These are phyloP conservation scores for Sebastes fasciatus DNA, from an alignment of 2,113 vertebrate species.

Conservation along the genomic window DNA sequence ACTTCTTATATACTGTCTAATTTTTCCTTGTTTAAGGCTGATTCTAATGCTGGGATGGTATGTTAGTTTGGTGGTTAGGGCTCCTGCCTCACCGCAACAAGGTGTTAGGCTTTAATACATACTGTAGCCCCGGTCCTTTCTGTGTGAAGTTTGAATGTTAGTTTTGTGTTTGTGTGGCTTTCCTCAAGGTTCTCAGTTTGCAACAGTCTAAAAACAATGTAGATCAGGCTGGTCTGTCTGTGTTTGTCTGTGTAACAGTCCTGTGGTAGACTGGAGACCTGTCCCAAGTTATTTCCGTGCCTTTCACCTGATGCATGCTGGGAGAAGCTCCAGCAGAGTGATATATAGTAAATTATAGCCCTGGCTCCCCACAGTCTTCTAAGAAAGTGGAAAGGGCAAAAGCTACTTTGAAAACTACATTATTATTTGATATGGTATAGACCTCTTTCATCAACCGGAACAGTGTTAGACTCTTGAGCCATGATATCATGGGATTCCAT, in stretches of 20 bases:
- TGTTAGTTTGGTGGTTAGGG: neutral
- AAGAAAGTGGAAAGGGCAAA: neutral
- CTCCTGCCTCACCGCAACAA: neutral
- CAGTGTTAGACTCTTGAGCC: neutral
- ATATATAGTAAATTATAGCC: neutral
- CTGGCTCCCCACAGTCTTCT: neutral
- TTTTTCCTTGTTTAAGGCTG: neutral
- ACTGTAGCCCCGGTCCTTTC: neutral
- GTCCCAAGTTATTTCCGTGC: neutral
- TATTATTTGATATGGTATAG: neutral
- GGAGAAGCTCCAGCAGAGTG: neutral
- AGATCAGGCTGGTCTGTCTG: neutral
- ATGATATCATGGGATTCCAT: neutral
- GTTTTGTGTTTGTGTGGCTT: neutral
- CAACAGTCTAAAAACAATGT: neutral
- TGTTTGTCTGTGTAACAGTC: neutral
- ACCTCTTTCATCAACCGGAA: neutral
- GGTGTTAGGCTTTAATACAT: neutral
- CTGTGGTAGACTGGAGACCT: neutral
- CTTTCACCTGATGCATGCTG: slow-evolving; percentile 1
- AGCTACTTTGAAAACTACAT: neutral
- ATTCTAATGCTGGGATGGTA: neutral
- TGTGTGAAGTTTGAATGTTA: neutral
- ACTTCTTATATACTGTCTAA: too few species aligned
- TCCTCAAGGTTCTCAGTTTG: neutral